phyloP scores from a whole-genome alignment of 2,888 invertebrate species.

The Drymonia ruficornis region DNA sequence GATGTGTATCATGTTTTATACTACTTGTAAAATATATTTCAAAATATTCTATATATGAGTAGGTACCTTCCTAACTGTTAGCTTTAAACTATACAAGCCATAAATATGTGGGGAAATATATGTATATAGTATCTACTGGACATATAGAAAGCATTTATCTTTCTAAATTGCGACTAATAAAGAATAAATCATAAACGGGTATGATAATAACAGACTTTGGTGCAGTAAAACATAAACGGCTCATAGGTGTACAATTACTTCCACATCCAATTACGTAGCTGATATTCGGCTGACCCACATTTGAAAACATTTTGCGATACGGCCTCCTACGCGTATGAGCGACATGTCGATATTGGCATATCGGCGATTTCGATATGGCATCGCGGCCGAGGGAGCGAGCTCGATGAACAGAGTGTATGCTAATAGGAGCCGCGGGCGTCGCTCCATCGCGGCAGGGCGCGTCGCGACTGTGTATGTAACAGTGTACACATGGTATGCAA shows the following conservation, averaged over 20 bases:
- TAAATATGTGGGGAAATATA: constrained; percentile 1
- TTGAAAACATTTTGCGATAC: constrained; percentile 66
- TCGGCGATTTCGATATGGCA: constrained; percentile 59
- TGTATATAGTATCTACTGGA: not conserved
- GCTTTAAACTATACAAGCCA: not conserved
- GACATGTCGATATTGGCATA: constrained; percentile 67
- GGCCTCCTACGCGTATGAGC: constrained; percentile 63
- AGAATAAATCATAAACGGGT: constrained; percentile 67
- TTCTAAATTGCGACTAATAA: constrained; percentile 68
- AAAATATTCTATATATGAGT: not conserved
- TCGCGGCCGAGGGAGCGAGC: constrained; percentile 30
- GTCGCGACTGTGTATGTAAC: constrained; percentile 37
- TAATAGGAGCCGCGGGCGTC: constrained; percentile 58
- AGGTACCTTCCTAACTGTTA: no score
- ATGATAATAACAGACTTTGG: constrained; percentile 66
- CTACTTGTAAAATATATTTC: not conserved
- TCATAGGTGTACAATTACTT: constrained; percentile 71
- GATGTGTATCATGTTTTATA: not conserved
- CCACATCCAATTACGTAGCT: constrained; percentile 65
- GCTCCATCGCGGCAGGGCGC: constrained; percentile 37
- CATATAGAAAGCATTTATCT: constrained; percentile 57
- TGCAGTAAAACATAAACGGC: constrained; percentile 65
- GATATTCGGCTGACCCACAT: constrained; percentile 72
- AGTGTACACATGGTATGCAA: constrained; percentile 38
- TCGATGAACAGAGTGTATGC: constrained; percentile 48